Evolutionary conservation across 1,140 invertebrate genomes (phyloP), one percentile per base, ranked within the genome.

Genomic region (Eumeta japonica): DNA sequence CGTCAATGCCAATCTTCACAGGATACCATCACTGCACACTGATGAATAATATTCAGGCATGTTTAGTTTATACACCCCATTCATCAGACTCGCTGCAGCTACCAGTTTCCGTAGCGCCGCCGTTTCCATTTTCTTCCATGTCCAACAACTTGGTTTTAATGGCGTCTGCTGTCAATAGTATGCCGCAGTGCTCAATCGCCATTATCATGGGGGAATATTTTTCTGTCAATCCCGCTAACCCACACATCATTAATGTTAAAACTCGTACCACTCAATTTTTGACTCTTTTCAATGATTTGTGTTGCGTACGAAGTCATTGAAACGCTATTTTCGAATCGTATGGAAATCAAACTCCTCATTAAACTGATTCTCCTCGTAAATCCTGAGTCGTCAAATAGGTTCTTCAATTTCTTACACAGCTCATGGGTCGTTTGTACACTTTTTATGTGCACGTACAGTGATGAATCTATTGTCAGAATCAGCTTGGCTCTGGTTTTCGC

Each of bases 381-480:
- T n/a, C n/a, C n/a, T n/a, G n/a, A n/a, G n/a, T n/a, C n/a, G n/a
- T n/a, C n/a, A n/a, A n/a, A n/a, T 24, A 24, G 20, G 20, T 24
- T 24, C n/a, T 24, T 24, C 20, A 24, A 24, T 24, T 24, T 24
- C 20, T 24, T 24, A 5, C 20, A 24, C 20, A 24, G 20, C 20
- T n/a, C 20, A 5, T 24, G 20, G 20, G 20, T n/a, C n/a, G n/a
- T n/a, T n/a, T n/a, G n/a, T n/a, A n/a, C n/a, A n/a, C n/a, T n/a
- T n/a, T n/a, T n/a, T 24, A 24, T 24, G n/a, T 24, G 20, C n/a
- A 24, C 20, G n/a, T 24, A 24, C 20, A 24, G 20, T 24, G n/a
- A n/a, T n/a, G n/a, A n/a, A n/a, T n/a, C n/a, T n/a, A n/a, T n/a
- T n/a, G n/a, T n/a, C n/a, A n/a, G n/a, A n/a, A n/a, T n/a, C n/a